Percentiles rank a stretch among this genome's conserved stretches.
Conservation (phyloP, 2,888 invertebrate species). For the Apoda limacodes region DNA sequence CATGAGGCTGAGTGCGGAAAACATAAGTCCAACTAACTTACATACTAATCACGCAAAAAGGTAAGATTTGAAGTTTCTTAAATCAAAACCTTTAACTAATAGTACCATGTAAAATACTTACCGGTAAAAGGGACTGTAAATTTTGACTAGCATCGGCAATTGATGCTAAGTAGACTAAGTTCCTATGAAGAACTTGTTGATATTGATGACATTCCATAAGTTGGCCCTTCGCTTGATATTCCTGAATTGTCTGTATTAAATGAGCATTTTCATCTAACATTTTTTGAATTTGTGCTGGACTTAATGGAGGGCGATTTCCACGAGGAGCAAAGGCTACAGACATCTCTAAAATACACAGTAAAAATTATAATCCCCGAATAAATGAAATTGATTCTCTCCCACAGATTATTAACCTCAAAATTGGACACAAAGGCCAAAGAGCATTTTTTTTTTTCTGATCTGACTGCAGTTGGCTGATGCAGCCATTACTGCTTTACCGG, state of each 20-base stretch:
- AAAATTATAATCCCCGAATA: no score
- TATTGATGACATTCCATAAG: slow-evolving; percentile 93
- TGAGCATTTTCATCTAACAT: slow-evolving; percentile 98
- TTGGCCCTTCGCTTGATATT: slow-evolving; percentile 96
- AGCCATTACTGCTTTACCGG: no score
- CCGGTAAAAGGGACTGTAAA: slow-evolving; percentile 89
- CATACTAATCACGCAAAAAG: slow-evolving; percentile 1
- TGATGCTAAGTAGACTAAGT: slow-evolving; percentile 95
- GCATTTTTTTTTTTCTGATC: no score
- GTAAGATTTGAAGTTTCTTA: neutral
- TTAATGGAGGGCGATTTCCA: slow-evolving; percentile 80
- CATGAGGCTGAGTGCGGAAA: no score
- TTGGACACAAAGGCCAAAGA: no score
- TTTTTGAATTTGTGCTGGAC: slow-evolving; percentile 90
- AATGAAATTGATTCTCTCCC: no score
- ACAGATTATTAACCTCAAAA: no score
- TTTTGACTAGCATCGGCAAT: slow-evolving; percentile 97
- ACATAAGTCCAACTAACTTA: no score
- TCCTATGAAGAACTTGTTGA: slow-evolving; percentile 94
- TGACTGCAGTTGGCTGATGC: no score
- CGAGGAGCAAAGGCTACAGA: slow-evolving; percentile 81
- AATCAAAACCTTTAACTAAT: slow-evolving; percentile 1
- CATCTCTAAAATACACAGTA: no score
- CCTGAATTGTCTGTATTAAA: slow-evolving; percentile 96
- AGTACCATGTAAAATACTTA: slow-evolving; percentile 56